These are phyloP conservation scores for Drosophila sucinea DNA, from an alignment of 1,140 invertebrate species.

Conservation along the genomic window DNA sequence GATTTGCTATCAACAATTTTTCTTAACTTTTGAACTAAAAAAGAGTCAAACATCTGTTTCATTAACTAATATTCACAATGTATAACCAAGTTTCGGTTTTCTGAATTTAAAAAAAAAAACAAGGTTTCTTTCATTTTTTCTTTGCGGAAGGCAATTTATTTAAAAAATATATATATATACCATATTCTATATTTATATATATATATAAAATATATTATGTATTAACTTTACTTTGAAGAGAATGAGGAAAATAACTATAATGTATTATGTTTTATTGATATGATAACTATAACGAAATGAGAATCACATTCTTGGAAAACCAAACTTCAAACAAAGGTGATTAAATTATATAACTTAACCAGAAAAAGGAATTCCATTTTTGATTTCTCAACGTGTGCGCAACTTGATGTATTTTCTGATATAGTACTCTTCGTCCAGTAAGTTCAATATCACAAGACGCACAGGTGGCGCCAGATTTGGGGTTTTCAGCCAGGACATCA, in stretches of 20 bases:
- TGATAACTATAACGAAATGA: not conserved
- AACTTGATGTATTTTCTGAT: conserved; percentile 39
- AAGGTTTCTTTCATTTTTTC: not conserved
- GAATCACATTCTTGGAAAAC: not conserved
- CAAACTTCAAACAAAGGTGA: conserved; percentile 42
- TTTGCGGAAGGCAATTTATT: not conserved
- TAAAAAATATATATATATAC: conserved; percentile 9
- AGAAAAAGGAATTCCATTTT: conserved; percentile 1
- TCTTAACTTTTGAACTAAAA: no score
- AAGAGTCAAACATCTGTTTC: no score
- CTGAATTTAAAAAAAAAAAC: not conserved
- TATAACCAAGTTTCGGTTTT: not conserved
- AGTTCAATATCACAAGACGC: conserved; percentile 38
- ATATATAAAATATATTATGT: conserved; percentile 2
- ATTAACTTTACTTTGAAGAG: conserved; percentile 2
- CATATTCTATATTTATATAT: conserved; percentile 1
- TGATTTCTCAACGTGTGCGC: conserved; percentile 24
- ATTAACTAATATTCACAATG: not conserved
- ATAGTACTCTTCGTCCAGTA: conserved; percentile 33
- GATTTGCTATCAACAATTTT: no score
- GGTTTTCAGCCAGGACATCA: conserved; percentile 20
- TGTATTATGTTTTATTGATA: conserved; percentile 2
- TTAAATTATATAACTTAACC: conserved; percentile 29
- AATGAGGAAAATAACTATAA: not conserved
- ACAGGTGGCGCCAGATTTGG: conserved; percentile 24